phyloP scores from a whole-genome alignment of 2,888 invertebrate species.

The Trachelus tabidus region DNA sequence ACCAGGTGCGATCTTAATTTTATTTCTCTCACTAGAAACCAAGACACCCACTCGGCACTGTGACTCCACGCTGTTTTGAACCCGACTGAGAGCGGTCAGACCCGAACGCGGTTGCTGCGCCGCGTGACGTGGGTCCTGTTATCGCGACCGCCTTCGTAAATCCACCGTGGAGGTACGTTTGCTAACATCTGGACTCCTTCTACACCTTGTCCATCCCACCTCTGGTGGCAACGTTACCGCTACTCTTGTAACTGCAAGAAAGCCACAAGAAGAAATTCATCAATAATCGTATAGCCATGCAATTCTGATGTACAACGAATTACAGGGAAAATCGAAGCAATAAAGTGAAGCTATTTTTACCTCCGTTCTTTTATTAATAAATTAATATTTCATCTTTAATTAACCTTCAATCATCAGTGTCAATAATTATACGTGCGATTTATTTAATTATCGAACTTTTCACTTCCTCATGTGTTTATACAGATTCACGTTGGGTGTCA shows the following conservation, averaged over 20 bases:
- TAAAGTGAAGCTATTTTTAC: background rate
- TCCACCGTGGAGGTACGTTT: constrained; percentile 17
- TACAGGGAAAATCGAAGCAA: background rate
- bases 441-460: background rate
- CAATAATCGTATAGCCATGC: background rate
- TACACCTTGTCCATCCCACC: background rate
- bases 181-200: background rate
- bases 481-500: background rate
- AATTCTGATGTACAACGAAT: background rate
- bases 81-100: constrained; percentile 23
- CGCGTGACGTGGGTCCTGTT: constrained; percentile 25
- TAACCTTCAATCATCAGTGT: background rate
- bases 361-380: background rate
- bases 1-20: background rate
- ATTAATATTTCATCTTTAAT: background rate
- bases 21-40: background rate
- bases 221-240: background rate
- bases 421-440: background rate
- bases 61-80: constrained; percentile 23
- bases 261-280: background rate
- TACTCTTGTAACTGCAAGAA: background rate
- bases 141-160: constrained; percentile 27
- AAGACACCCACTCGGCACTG: background rate
- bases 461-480: background rate
- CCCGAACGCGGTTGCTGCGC: constrained; percentile 18